Evolutionary conservation across 2,888 invertebrate genomes (phyloP), one percentile per base, ranked within the genome.

Genomic region (Cremastinae sp.): DNA sequence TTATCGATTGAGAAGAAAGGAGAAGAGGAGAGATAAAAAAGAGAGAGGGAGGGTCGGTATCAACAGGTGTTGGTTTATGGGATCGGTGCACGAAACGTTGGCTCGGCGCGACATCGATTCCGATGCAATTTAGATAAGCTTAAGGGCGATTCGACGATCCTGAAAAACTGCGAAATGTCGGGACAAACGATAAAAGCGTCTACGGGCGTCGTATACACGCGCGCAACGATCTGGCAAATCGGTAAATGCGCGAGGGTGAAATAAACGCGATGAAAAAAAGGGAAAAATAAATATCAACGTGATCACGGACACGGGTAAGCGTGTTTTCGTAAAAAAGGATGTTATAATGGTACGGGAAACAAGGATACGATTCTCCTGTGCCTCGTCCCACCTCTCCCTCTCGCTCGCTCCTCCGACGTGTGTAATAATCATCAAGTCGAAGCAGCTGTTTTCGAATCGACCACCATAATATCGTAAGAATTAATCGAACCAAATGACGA

Each of bases 61-160:
- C 86, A 85, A 86, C 86, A 86, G 86, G 85, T 86, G 88, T 84
- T 88, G 84, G 86, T 88, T 89, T 88, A 88, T 85, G 87, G 86
- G 77, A 83, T 82, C 83, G 82, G 80, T 73, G 80, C 75, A 83
- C 81, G 83, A 83, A 83, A 83, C 85, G 87, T 86, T 84, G 85
- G 85, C 85, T 81, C 82, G 64, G 55, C 82, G 75, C 81, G 82
- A 87, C 87, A 88, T 87, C 88, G 87, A 89, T 89, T 87, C 84
- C 85, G 88, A 89, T 88, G 89, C 88, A 86, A 87, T 89, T 89
- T 88, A 88, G 89, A 89, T 88, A 88, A 88, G 83, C 83, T 81
- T 84, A 85, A 83, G 79, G 75, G 65, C 82, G 84, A 85, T 85
- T 86, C 85, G 82, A 84, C 82, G 83, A 83, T 83, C 83, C 82